A percentile compares a stretch with the other conserved stretches of the same genome.
phyloP scores from a whole-genome alignment of 2,888 invertebrate species.

The Stomorhina lunata region DNA sequence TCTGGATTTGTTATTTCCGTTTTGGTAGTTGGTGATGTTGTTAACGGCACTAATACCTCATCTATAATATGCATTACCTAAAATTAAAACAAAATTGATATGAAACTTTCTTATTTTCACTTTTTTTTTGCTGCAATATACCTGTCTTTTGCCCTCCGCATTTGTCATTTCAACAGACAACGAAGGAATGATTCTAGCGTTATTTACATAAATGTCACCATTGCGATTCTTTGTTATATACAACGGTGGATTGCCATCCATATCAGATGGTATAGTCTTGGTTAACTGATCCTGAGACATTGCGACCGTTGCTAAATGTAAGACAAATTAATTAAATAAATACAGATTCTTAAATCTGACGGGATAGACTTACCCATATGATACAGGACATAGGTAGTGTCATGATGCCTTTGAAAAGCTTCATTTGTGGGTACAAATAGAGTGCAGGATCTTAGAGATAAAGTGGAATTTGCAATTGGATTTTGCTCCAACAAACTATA shows the following conservation, averaged over 20 bases:
- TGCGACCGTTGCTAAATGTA: conserved; percentile 86
- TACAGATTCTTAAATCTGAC: background rate
- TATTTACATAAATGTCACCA: conserved; percentile 90
- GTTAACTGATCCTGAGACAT: conserved; percentile 84
- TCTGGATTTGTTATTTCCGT: conserved; percentile 89
- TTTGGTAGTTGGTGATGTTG: conserved; percentile 83
- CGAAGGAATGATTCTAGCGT: conserved; percentile 88
- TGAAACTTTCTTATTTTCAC: background rate
- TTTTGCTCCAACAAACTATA: conserved; percentile 87
- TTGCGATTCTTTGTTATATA: conserved; percentile 89
- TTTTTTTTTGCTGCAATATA: conserved; percentile 72
- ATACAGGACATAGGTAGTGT: conserved; percentile 84
- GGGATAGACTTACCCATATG: conserved; percentile 95
- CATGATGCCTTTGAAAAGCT: conserved; percentile 88
- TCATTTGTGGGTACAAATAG: conserved; percentile 93
- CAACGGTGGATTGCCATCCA: conserved; percentile 91
- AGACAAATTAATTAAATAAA: conserved; percentile 6
- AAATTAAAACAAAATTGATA: background rate
- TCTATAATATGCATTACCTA: conserved; percentile 94
- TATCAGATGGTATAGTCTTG: conserved; percentile 85
- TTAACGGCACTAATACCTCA: conserved; percentile 90
- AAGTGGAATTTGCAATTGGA: conserved; percentile 86
- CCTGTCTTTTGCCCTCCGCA: conserved; percentile 83
- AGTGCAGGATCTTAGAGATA: conserved; percentile 89
- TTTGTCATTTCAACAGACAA: conserved; percentile 85